These are phyloP conservation scores for Corythoichthys intestinalis DNA, from an alignment of 2,113 vertebrate genomes.

Conservation along the genomic window DNA sequence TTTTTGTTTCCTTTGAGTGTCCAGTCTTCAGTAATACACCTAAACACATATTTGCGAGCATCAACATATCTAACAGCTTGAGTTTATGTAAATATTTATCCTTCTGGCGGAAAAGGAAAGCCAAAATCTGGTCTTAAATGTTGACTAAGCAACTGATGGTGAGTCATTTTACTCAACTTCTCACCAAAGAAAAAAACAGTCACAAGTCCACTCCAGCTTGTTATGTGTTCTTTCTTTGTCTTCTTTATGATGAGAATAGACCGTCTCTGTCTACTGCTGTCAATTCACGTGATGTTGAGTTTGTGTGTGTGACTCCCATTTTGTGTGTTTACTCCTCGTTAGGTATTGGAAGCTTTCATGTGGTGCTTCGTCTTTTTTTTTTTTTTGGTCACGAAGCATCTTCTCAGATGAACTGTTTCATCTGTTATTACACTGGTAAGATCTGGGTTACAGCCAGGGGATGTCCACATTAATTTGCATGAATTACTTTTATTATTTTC, in stretches of 20 bases:
- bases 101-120: background rate
- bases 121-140: background rate
- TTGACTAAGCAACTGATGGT: background rate
- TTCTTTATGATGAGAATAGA: background rate
- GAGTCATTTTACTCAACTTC: background rate
- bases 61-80: background rate
- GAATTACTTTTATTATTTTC: too few relatives aligned
- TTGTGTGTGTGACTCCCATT: background rate
- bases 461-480: too few relatives aligned
- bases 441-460: too few relatives aligned
- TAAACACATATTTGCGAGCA: background rate
- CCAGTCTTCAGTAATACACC: background rate
- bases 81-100: background rate
- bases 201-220: background rate
- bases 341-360: constrained; percentile 13
- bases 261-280: background rate
- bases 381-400: too few relatives aligned
- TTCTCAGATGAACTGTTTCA: too few relatives aligned
- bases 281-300: background rate
- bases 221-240: background rate
- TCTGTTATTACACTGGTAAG: too few relatives aligned
- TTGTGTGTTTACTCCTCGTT: constrained; percentile 35
- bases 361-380: too few relatives aligned
- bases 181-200: background rate
- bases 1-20: too few relatives aligned